Conservation (phyloP, 2,888 invertebrate species). For the Drosophila mimetica region DNA sequence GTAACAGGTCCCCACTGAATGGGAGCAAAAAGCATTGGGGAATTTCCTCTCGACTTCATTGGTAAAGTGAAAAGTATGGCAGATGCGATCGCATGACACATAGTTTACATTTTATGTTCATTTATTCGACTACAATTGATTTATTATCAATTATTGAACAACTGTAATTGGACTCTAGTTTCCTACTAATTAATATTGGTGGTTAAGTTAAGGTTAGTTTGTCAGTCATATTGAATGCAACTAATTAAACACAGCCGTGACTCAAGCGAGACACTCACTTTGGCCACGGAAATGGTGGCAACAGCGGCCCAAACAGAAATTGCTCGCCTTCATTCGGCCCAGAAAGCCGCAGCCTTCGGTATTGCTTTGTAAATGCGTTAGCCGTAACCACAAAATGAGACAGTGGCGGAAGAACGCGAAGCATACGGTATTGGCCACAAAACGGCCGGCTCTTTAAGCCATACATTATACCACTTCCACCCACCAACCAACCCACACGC, state of each 20-base stretch:
- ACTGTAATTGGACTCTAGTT: background rate
- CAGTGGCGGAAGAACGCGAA: slow-evolving; percentile 2
- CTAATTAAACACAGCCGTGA: slow-evolving; percentile 27
- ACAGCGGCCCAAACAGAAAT: slow-evolving; percentile 14
- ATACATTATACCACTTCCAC: background rate
- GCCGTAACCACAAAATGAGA: slow-evolving; percentile 30
- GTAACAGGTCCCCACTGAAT: slow-evolving; percentile 9
- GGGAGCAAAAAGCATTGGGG: slow-evolving; percentile 1
- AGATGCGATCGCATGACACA: background rate
- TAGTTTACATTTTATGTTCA: background rate
- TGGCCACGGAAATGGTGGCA: slow-evolving; percentile 6
- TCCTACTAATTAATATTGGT: background rate
- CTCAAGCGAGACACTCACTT: slow-evolving; percentile 6
- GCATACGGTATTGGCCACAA: background rate
- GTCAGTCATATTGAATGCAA: slow-evolving; percentile 10
- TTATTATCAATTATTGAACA: slow-evolving; percentile 12
- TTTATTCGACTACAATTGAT: background rate
- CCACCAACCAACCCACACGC: background rate
- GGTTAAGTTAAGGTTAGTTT: background rate
- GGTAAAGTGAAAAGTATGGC: background rate
- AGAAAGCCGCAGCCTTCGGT: slow-evolving; percentile 24
- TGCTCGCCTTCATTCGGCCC: slow-evolving; percentile 1
- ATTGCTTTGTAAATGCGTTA: slow-evolving; percentile 43
- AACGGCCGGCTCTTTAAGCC: slow-evolving; percentile 13
- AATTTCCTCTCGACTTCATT: slow-evolving; percentile 3